Conservation (phyloP, 2,797 vertebrate species). For the Eutrigla gurnardus region DNA sequence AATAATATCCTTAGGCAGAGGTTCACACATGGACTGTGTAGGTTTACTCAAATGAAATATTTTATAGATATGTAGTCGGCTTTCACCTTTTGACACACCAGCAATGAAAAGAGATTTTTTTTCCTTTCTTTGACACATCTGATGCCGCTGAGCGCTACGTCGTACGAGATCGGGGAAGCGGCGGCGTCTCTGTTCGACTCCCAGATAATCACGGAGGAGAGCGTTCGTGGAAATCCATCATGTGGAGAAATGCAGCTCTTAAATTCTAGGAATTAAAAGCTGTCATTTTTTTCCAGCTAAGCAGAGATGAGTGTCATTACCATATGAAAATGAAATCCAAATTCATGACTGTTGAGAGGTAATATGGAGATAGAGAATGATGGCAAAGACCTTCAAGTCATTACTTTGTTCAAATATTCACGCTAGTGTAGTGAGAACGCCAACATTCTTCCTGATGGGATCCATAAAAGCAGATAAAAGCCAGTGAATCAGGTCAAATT, state of each 20-base stretch:
- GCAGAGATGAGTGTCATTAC: slow-evolving; percentile 41
- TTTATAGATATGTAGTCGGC: slow-evolving; percentile 7
- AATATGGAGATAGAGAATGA: slow-evolving; percentile 17
- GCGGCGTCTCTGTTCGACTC: not conserved
- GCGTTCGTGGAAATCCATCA: slow-evolving; percentile 27
- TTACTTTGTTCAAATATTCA: slow-evolving; percentile 35
- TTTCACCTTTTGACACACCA: not conserved
- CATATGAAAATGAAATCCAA: slow-evolving; percentile 48
- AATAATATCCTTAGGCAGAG: no score
- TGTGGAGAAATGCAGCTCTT: slow-evolving; percentile 20
- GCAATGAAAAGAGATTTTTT: not conserved
- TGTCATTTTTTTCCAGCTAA: slow-evolving; percentile 28
- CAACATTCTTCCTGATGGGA: slow-evolving; percentile 2
- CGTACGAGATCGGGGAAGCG: not conserved
- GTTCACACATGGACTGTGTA: not conserved
- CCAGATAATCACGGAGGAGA: slow-evolving; percentile 6
- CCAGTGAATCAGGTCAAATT: not conserved
- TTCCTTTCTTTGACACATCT: not conserved
- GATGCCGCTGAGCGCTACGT: not conserved
- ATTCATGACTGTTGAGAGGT: slow-evolving; percentile 32
- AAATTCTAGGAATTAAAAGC: slow-evolving; percentile 14
- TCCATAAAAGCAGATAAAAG: not conserved
- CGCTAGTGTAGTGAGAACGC: slow-evolving; percentile 17
- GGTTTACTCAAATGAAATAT: not conserved
- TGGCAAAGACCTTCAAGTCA: slow-evolving; percentile 30